A percentile compares a stretch with the other conserved stretches of the same genome.
Conservation (phyloP, 2,888 invertebrate genomes). For the Agonum fuliginosum region DNA sequence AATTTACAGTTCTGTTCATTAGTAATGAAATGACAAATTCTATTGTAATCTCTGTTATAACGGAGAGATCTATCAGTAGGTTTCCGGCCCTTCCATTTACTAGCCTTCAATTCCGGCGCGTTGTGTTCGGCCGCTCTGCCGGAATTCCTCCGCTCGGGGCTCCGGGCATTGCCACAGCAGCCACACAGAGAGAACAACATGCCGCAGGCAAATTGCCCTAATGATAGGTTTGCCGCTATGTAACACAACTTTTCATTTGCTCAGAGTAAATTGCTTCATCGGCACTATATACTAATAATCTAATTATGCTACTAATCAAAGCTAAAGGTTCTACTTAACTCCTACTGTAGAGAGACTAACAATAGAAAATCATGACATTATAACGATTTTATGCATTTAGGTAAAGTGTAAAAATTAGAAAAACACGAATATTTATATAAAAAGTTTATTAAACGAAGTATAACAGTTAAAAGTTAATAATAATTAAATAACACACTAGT, state of each 20-base stretch:
- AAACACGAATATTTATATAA: too few relatives aligned
- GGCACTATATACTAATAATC: conserved; percentile 55
- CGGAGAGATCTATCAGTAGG: conserved; percentile 5
- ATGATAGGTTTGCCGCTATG: conserved; percentile 51
- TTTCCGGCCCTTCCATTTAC: conserved; percentile 8
- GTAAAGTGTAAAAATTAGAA: too few relatives aligned
- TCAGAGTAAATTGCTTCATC: conserved; percentile 41
- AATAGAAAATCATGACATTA: too few relatives aligned
- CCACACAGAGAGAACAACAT: conserved; percentile 33
- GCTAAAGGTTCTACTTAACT: conserved; percentile 25
- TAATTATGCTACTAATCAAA: conserved; percentile 50
- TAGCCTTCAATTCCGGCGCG: conserved; percentile 4
- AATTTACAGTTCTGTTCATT: not conserved
- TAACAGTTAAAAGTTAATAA: too few relatives aligned
- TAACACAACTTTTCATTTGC: conserved; percentile 46
- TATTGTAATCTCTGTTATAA: conserved; percentile 11
- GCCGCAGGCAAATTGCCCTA: conserved; percentile 50
- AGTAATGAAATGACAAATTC: not conserved
- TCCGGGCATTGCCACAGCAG: not conserved
- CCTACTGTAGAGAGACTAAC: too few relatives aligned
- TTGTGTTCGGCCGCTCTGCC: not conserved
- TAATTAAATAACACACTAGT: too few relatives aligned
- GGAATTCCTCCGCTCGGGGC: conserved; percentile 11
- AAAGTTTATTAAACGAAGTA: too few relatives aligned
- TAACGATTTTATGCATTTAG: too few relatives aligned